A percentile compares a stretch with the other conserved stretches of the same genome.
Evolutionary conservation across 2,888 invertebrate species (phyloP).

Genomic region (Erebia aethiops): DNA sequence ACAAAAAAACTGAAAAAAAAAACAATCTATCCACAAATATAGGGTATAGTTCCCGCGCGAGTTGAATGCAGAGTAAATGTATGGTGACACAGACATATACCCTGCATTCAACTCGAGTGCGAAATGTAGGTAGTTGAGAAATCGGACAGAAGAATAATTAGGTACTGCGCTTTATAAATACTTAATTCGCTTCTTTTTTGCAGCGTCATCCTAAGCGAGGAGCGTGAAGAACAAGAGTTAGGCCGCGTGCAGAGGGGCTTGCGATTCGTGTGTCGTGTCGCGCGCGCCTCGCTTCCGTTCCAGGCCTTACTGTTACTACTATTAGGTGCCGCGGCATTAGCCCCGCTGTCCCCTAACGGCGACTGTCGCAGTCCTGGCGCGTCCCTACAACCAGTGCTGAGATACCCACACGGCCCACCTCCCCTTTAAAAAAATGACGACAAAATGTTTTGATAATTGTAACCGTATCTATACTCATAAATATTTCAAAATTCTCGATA

Average conservation of each 20-base stretch:
- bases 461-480: constrained; percentile 2
- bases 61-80: too few species aligned
- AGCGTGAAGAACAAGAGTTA: constrained; percentile 57
- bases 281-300: constrained; percentile 95
- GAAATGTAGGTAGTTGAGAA: too few species aligned
- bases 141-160: too few species aligned
- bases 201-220: constrained; percentile 62
- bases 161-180: background rate
- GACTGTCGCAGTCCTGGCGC: constrained; percentile 91
- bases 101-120: too few species aligned
- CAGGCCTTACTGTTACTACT: constrained; percentile 96
- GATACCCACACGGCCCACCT: constrained; percentile 96
- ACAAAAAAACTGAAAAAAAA: too few species aligned
- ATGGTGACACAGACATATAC: too few species aligned
- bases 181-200: background rate
- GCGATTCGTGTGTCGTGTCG: constrained; percentile 93
- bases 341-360: constrained; percentile 93
- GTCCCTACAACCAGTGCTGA: constrained; percentile 89
- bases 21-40: too few species aligned
- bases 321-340: constrained; percentile 95
- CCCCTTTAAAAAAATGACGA: constrained; percentile 71
- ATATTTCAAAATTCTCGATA: background rate
- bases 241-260: constrained; percentile 86
- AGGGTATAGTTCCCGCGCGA: too few species aligned
- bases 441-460: background rate